Conservation (phyloP, 2,888 invertebrate genomes). For the Rosalia funebris region DNA sequence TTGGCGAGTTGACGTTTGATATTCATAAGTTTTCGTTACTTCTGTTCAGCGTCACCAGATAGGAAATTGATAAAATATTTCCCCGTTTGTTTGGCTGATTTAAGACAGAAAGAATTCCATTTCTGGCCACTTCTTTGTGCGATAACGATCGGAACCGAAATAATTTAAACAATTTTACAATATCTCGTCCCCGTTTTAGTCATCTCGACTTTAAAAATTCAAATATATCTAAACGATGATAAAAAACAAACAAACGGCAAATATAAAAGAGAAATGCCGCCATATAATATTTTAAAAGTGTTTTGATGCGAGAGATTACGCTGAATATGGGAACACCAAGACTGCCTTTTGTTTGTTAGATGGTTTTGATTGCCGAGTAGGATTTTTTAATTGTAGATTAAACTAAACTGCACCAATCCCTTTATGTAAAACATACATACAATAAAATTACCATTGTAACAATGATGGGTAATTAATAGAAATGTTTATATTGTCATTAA, state of each 20-base stretch:
- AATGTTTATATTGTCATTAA: too few relatives aligned
- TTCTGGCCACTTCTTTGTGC: conserved; percentile 46
- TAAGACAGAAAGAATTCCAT: conserved; percentile 40
- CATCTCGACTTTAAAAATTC: conserved; percentile 50
- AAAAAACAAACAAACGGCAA: conserved; percentile 41
- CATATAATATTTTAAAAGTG: conserved; percentile 48
- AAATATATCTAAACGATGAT: conserved; percentile 46
- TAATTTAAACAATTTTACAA: conserved; percentile 52
- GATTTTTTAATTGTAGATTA: not conserved
- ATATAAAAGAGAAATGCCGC: conserved; percentile 47
- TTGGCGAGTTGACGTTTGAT: not conserved
- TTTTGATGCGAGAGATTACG: conserved; percentile 49
- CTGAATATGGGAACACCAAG: conserved; percentile 42
- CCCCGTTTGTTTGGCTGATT: conserved; percentile 21
- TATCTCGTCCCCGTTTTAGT: conserved; percentile 46
- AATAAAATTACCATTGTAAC: too few relatives aligned
- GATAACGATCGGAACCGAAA: conserved; percentile 45
- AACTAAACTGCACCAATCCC: not conserved
- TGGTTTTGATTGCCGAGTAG: not conserved
- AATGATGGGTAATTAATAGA: too few relatives aligned
- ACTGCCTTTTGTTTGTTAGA: conserved; percentile 14
- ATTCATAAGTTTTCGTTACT: conserved; percentile 9
- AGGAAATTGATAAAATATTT: conserved; percentile 25
- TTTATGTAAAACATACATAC: too few relatives aligned
- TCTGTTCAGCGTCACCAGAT: conserved; percentile 14